Evolutionary conservation across 2,888 invertebrate species (phyloP), one percentile per base, ranked within the genome.

Genomic region (Linnaemya tessellans): DNA sequence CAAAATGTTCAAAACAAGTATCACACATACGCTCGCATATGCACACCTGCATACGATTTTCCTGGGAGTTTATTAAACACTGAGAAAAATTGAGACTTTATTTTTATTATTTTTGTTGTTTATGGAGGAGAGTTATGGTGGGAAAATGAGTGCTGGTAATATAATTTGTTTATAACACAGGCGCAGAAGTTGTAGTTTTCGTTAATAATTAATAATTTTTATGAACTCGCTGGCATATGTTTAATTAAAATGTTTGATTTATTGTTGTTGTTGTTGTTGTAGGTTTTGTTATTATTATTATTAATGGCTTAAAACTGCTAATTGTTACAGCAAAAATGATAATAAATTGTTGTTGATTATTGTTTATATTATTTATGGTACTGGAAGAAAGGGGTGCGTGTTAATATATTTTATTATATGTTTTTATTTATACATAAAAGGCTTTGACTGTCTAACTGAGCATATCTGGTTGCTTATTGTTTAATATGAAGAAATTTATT

Each of bases 1-100:
- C 78, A 85, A 85, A 85, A 85, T 46, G 11, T 41, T 20, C 30
- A 73, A 79, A 79, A 78, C 83, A 83, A 78, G 46, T 56, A 65
- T 38, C 30, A 68, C n/a, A 30, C 13, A 68, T 11, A 20, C n/a
- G 64, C 43, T 5, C 22, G 8, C n/a, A 65, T 11, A 15, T 22
- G 18, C 11, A 60, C 25, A 43, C 25, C 51, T 46, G n/a, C 25
- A 20, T 25, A 11, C 49, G n/a, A 71, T 35, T 71, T 70, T 77
- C 30, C 13, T 71, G 41, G 25, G 15, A 60, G 18, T 56, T 49
- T 15, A 22, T 13, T 41, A 25, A 25, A 18, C 22, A 25, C n/a
- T n/a, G 49, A 77, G 49, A 20, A 41, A 74, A 38, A 10, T 18
- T 30, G 18, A 0, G 56, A 62, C 41, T 54, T 56, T 41, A 8